phyloP scores from a whole-genome alignment of 37 sponge, comb jelly and placozoan genomes.

The Theonella swinhoei region DNA sequence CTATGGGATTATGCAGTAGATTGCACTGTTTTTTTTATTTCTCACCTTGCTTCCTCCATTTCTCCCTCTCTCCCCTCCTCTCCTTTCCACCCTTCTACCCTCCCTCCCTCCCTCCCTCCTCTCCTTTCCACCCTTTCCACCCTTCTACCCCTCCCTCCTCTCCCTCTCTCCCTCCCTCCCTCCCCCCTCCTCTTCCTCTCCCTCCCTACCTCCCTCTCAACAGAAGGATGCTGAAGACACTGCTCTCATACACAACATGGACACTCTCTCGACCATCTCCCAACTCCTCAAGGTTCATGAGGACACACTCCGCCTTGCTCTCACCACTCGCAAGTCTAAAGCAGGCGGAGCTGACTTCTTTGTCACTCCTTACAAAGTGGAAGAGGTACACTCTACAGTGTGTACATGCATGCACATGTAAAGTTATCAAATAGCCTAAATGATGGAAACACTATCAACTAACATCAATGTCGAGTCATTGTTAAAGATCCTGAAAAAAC shows the following conservation, averaged over 20 bases:
- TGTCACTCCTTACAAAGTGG: constrained; percentile 65
- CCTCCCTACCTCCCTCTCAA: not conserved
- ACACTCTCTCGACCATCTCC: constrained; percentile 46
- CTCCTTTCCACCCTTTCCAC: not conserved
- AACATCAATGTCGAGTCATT: too few relatives aligned
- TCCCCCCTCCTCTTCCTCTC: not conserved
- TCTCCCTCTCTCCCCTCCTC: constrained; percentile 18
- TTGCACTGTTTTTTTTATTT: too few relatives aligned
- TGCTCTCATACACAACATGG: constrained; percentile 32
- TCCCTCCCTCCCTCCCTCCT: constrained; percentile 3
- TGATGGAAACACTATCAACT: too few relatives aligned
- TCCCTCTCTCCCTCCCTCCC: not conserved
- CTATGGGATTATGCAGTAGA: too few relatives aligned
- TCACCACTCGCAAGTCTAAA: constrained; percentile 65
- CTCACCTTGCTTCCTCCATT: too few relatives aligned
- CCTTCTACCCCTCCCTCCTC: not conserved
- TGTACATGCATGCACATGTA: not conserved
- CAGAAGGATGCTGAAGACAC: constrained; percentile 30
- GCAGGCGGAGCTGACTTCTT: constrained; percentile 73
- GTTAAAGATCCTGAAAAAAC: too few relatives aligned
- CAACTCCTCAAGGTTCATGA: constrained; percentile 44
- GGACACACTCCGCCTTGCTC: constrained; percentile 51
- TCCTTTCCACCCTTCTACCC: not conserved
- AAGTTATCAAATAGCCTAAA: too few relatives aligned
- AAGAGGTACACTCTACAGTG: constrained; percentile 34